Base-by-base conservation (phyloP, 2,888 invertebrate genomes). In the Folsomia manolachei region DNA sequence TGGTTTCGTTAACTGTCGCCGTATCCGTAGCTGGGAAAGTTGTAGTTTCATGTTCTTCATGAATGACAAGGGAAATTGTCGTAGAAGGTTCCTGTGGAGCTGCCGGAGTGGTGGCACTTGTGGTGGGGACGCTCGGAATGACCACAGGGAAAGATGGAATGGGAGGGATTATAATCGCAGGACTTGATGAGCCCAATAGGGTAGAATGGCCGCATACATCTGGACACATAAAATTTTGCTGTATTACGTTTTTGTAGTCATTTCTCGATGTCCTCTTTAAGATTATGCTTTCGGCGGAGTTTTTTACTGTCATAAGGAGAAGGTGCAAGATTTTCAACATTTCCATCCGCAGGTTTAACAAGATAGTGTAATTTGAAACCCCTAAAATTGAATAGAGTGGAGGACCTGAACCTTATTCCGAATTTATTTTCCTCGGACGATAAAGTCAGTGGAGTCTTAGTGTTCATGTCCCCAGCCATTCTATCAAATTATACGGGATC, bases 351-450 rank as follows among this genome's bases (percentile, higher is more conserved):
- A 53, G 78, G 70, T 64, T 72, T 74, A 27, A 75, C 81, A 65
- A 81, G 68, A 68, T 80, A 81, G 25, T 81, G 77, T 27, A 81
- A 60, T 67, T 80, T 81, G 39, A 80, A 70, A 74, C 81, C 81
- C 56, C 81, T 56, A 75, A 79, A 81, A 61, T 78, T 80, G 67
- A 81, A 81, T 0, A 81, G 66, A 4, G 78, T 70, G 0, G 80
- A 80, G 2, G 81, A 81, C 11, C 71, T 68, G 75, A 81, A 81
- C 19, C 79, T 75, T 60, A 81, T 62, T 26, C 79, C 79, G n/a
- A 81, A 70, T 66, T 74, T 77, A 70, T 80, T 80, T 19, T n/a
- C 69, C 9, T 74, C 75, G 11, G 81, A 81, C 9, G 27, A 39
- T 21, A 80, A 66, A 2, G 75, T 75, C 66, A 81, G 70, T n/a